Evolutionary conservation across 2,888 invertebrate species (phyloP).

Genomic region (Cephus nigrinus): DNA sequence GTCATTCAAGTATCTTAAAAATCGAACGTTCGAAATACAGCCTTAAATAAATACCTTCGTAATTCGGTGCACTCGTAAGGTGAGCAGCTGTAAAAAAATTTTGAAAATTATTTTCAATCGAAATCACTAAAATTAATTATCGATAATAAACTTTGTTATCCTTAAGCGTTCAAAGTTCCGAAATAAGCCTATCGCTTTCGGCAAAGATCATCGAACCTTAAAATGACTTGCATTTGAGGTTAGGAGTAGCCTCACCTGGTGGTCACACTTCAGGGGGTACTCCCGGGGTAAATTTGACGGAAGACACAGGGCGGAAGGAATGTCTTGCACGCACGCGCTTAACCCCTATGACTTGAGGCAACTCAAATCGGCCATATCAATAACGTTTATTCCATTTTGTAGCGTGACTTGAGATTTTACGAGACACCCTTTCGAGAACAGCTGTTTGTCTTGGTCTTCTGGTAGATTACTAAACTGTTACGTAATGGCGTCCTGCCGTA

Average conservation of each 20-base stretch:
- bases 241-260: conserved; percentile 13
- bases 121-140: background rate
- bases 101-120: too few species aligned
- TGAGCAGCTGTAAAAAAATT: background rate
- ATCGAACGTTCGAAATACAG: background rate
- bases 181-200: background rate
- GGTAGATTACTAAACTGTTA: background rate
- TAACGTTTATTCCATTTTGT: conserved; percentile 41
- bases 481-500: conserved; percentile 37
- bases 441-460: conserved; percentile 24
- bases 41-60: background rate
- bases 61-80: background rate
- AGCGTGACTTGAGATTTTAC: conserved; percentile 44
- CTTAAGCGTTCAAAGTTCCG: background rate
- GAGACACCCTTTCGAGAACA: conserved; percentile 35
- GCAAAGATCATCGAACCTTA: conserved; percentile 14
- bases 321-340: conserved; percentile 5
- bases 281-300: background rate
- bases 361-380: conserved; percentile 31
- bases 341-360: conserved; percentile 1
- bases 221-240: conserved; percentile 6
- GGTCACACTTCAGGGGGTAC: conserved; percentile 4
- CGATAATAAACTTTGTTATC: background rate
- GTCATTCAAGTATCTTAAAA: conserved; percentile 4
- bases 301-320: background rate